phyloP scores from a whole-genome alignment of 2,113 vertebrate genomes.

The Hemichromis elongatus region DNA sequence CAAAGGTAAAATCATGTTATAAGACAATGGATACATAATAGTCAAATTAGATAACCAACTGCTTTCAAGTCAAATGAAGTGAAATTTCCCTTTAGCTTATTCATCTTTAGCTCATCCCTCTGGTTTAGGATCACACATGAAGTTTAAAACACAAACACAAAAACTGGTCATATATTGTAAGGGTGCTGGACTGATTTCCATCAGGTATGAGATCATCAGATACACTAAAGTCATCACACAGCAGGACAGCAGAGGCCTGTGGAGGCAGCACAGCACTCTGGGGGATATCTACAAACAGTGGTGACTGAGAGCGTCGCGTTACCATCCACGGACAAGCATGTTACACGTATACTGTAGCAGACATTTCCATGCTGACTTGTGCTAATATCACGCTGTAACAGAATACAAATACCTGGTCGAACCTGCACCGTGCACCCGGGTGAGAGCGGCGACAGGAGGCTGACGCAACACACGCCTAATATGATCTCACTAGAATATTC shows the following conservation, averaged over 20 bases:
- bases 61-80: not conserved
- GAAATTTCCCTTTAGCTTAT: constrained; percentile 22
- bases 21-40: not conserved
- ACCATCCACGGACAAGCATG: not conserved
- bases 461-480: constrained; percentile 9
- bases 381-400: constrained; percentile 7
- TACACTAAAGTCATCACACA: constrained; percentile 32
- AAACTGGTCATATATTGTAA: constrained; percentile 13
- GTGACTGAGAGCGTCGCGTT: not conserved
- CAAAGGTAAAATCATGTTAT: not conserved
- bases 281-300: constrained; percentile 51
- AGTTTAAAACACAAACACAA: constrained; percentile 48
- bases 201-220: constrained; percentile 1
- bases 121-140: constrained; percentile 1
- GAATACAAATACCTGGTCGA: not conserved
- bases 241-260: constrained; percentile 15
- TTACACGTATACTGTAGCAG: not conserved
- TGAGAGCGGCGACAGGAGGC: not conserved
- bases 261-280: constrained; percentile 30
- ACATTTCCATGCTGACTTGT: constrained; percentile 13
- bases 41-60: not conserved
- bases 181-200: constrained; percentile 10
- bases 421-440: not conserved
- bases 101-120: not conserved
- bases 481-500: constrained; percentile 11